Base-by-base conservation (phyloP, 2,888 invertebrate species). In the Mesorhabditis spiculigera region DNA sequence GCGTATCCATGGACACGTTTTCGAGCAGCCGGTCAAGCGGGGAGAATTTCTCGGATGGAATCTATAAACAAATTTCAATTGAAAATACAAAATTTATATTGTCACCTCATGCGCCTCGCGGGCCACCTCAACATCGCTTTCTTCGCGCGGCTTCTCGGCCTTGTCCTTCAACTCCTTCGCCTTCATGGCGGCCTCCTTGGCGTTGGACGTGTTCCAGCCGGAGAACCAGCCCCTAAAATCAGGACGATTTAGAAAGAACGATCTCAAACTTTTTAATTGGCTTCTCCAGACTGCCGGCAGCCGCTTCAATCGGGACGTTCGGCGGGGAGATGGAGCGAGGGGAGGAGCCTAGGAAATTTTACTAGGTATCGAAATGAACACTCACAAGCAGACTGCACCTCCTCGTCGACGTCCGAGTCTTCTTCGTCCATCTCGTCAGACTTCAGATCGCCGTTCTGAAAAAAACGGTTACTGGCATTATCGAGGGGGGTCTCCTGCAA, bases 271-370 rank as follows among this genome's bases (percentile, higher is more conserved):
- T 78, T 68, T 73, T 71, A 5, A 67, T 67, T 4, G 64, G 62
- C 61, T 71, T 70, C 50, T 78, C 78, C 10, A 28, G 28, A 28
- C 69, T 72, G 41, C 68, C 65, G 6, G 64, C 69, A 5, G 67
- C 68, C 8, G 68, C 44, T 5, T 72, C 76, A 6, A 66, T 71
- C 13, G 75, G 77, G 28, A 28, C 28, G 28, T 28, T 28, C 8
- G 77, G 73, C 5, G 83, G 83, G 65, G 80, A 78, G 69, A 78
- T 71, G 63, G 80, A 81, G 10, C 83, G 73, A 4, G 83, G 83
- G 3, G 83, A 83, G 4, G 81, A 79, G 42, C 78, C 80, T 81
- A 68, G 68, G 76, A 69, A 8, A 44, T 58, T 45, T 13, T 16
- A 67, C 45, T 16, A 67, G 58, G 8, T 28, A n/a, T 63, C 10